Evolutionary conservation across 2,888 invertebrate genomes (phyloP).

Genomic region (Perdita meconis): DNA sequence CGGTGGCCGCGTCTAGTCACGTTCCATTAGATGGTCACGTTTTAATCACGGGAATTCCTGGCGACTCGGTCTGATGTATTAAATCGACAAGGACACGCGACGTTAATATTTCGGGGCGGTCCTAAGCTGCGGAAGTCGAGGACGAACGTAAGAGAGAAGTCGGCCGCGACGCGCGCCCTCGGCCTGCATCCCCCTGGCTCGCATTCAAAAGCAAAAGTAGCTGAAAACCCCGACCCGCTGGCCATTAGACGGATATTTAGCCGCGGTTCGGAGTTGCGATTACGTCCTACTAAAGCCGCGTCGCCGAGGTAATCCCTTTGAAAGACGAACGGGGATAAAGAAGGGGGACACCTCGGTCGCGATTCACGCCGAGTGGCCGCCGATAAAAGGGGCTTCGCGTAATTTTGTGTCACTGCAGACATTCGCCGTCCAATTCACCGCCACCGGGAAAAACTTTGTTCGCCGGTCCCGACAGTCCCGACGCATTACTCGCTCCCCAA

Average conservation of each 20-base stretch:
- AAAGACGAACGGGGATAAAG: slow-evolving; percentile 53
- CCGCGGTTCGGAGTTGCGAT: slow-evolving; percentile 45
- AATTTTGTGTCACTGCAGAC: slow-evolving; percentile 60
- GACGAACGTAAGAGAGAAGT: slow-evolving; percentile 33
- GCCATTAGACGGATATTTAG: slow-evolving; percentile 68
- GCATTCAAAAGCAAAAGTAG: slow-evolving; percentile 69
- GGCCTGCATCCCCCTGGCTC: slow-evolving; percentile 64
- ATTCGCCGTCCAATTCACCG: slow-evolving; percentile 63
- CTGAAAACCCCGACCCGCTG: slow-evolving; percentile 55
- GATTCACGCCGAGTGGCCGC: slow-evolving; percentile 49
- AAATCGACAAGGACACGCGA: slow-evolving; percentile 60
- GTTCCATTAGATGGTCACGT: slow-evolving; percentile 22
- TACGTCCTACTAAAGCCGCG: slow-evolving; percentile 42
- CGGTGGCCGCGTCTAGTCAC: neutral
- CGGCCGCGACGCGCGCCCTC: slow-evolving; percentile 22
- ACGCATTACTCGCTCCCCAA: slow-evolving; percentile 27
- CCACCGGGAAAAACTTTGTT: slow-evolving; percentile 55
- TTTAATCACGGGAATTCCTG: slow-evolving; percentile 54
- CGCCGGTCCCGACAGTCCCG: too few species aligned
- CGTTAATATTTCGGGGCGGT: slow-evolving; percentile 65
- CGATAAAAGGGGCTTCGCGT: slow-evolving; percentile 55
- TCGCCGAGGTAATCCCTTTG: slow-evolving; percentile 61
- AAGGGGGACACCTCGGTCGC: too few species aligned
- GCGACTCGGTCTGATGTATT: slow-evolving; percentile 55
- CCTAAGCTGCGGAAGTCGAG: slow-evolving; percentile 23